These are phyloP conservation scores for Lathronympha strigana DNA, from an alignment of 2,888 invertebrate genomes.

Conservation along the genomic window DNA sequence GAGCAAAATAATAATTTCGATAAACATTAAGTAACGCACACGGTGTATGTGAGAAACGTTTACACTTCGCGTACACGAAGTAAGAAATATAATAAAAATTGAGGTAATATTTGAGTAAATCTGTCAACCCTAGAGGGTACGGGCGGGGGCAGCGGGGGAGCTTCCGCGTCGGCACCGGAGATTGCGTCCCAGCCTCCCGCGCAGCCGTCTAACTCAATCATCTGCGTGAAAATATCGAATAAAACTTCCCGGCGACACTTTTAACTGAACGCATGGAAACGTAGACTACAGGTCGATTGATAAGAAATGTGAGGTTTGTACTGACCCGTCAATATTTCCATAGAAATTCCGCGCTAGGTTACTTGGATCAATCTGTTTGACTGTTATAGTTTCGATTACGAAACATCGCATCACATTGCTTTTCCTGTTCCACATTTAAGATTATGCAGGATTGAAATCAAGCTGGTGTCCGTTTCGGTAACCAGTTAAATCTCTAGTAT, in stretches of 20 bases:
- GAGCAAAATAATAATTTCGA: background rate
- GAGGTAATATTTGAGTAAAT: conserved; percentile 16
- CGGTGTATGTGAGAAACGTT: background rate
- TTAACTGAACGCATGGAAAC: conserved; percentile 62
- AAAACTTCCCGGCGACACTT: conserved; percentile 67
- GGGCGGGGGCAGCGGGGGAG: conserved; percentile 46
- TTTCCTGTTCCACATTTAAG: background rate
- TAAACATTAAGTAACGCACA: conserved; percentile 1
- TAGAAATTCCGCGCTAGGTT: background rate
- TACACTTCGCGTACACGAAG: background rate
- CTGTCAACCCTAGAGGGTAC: conserved; percentile 41
- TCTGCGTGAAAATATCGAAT: conserved; percentile 77
- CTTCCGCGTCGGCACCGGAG: conserved; percentile 73
- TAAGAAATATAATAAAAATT: conserved; percentile 14
- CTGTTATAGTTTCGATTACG: conserved; percentile 50
- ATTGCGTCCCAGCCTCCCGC: conserved; percentile 78
- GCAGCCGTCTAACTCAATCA: conserved; percentile 79
- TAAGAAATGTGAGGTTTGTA: background rate
- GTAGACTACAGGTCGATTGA: conserved; percentile 51
- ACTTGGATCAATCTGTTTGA: conserved; percentile 35
- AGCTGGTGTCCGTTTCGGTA: too few relatives aligned
- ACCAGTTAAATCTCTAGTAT: too few relatives aligned
- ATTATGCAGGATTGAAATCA: too few relatives aligned
- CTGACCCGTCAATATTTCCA: background rate
- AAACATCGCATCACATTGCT: background rate